phyloP scores from a whole-genome alignment of 1,140 invertebrate genomes.

The Mactra quadrangularis region DNA sequence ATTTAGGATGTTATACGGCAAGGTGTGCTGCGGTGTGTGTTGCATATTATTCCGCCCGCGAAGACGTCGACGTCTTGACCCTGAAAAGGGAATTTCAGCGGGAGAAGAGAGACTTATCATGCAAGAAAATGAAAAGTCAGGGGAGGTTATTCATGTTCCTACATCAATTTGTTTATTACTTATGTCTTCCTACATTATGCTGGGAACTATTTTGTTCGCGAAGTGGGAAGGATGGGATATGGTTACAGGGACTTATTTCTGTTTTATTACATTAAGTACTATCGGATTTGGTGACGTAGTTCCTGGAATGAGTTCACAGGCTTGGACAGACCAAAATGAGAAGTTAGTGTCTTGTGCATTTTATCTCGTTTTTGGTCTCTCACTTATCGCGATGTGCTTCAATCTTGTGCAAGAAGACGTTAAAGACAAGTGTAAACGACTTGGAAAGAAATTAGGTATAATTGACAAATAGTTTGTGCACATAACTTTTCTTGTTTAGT shows the following conservation, averaged over 20 bases:
- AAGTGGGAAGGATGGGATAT: slow-evolving; percentile 87
- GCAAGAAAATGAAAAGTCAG: slow-evolving; percentile 71
- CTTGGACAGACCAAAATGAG: slow-evolving; percentile 77
- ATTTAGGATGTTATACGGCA: slow-evolving; percentile 96
- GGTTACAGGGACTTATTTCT: slow-evolving; percentile 96
- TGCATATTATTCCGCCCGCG: slow-evolving; percentile 74
- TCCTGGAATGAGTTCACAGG: slow-evolving; percentile 77
- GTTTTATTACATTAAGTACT: slow-evolving; percentile 91
- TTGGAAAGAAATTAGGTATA: slow-evolving; percentile 82
- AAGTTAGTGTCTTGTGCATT: slow-evolving; percentile 81
- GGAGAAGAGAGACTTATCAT: slow-evolving; percentile 66
- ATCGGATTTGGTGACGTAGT: slow-evolving; percentile 98
- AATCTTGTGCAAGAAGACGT: slow-evolving; percentile 98
- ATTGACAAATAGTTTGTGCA: slow-evolving; percentile 68
- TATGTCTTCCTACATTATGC: slow-evolving; percentile 82
- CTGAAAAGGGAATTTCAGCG: slow-evolving; percentile 69
- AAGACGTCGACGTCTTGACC: slow-evolving; percentile 65
- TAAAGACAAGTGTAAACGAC: slow-evolving; percentile 88
- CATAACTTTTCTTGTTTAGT: no score
- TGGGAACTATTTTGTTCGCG: slow-evolving; percentile 82
- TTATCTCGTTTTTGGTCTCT: slow-evolving; percentile 94
- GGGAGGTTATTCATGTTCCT: slow-evolving; percentile 76
- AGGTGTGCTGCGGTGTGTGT: slow-evolving; percentile 83
- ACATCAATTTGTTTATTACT: slow-evolving; percentile 79
- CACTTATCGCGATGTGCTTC: slow-evolving; percentile 99